Base-by-base conservation (phyloP, 2,113 vertebrate genomes). In the Plectropomus leopardus region DNA sequence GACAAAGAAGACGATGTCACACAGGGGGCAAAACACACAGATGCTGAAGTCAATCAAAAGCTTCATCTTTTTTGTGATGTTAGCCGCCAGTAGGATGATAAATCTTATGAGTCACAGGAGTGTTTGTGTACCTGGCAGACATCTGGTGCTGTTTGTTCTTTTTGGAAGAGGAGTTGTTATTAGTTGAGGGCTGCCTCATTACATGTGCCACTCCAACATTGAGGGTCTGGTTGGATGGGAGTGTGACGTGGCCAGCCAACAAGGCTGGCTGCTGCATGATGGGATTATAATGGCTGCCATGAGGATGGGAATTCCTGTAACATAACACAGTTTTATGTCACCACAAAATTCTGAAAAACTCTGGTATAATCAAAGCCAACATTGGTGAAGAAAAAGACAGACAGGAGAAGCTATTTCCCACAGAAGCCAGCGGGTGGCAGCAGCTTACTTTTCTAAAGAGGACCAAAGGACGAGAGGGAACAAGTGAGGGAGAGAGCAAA, bases 241-340 rank as follows among this genome's bases (percentile, higher is more conserved):
- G 96, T 4, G 97, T 94, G 91, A 99, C 96, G 0, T 99, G 98
- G 90, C 98, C 95, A 0, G 98, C 95, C 84, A 99, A 84, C 79
- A 99, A 94, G 5, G 97, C 92, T 0, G 98, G 98, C 95, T 99
- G 98, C 94, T 99, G 98, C 97, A 99, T 98, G 95, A 99, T 99
- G 95, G 98, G 96, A 93, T 99, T 99, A 67, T 99, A 99, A 93
- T 99, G 98, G 95, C 96, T 96, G 89, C 96, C 95, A 0, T 99
- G 98, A 76, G 97, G 94, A 13, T 99, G 98, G 1, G 97, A 95
- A 92, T 97, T 99, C 91, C 95, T 96, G 92, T 6, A 88, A 89
- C 5, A 80, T 3, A 85, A 71, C 7, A 87, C 1, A 75, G 28
- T 40, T 36, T 36, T 3, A 28, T 14, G 44, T 75, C 32, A 82